Conservation (phyloP, 2,888 invertebrate species). For the Caenorhabditis imperialis region DNA sequence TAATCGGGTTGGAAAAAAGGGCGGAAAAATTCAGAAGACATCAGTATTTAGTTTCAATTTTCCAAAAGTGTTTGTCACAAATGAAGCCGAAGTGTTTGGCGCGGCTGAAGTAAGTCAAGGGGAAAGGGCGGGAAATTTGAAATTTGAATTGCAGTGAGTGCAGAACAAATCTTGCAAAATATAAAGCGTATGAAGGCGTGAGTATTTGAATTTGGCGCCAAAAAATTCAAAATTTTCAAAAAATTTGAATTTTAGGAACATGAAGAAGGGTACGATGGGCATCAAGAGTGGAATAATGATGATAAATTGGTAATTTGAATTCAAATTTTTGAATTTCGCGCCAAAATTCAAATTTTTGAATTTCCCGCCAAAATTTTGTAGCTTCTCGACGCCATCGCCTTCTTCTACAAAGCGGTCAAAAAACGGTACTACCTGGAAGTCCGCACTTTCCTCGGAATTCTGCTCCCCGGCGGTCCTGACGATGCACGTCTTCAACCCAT, state of each 20-base stretch:
- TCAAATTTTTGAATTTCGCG: neutral
- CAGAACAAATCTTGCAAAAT: slow-evolving; percentile 12
- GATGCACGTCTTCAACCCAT: slow-evolving; percentile 23
- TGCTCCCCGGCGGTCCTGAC: slow-evolving; percentile 20
- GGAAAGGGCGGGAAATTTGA: no score
- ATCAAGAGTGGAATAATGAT: slow-evolving; percentile 42
- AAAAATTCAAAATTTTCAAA: slow-evolving; percentile 3
- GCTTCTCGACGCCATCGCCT: slow-evolving; percentile 22
- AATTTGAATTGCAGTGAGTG: no score
- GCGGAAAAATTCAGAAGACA: no score
- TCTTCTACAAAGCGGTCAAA: slow-evolving; percentile 41
- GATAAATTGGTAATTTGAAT: slow-evolving; percentile 14
- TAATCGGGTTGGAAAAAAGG: no score
- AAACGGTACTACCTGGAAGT: slow-evolving; percentile 26
- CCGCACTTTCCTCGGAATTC: slow-evolving; percentile 14
- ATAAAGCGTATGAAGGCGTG: slow-evolving; percentile 10
- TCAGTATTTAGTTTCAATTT: no score
- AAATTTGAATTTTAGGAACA: slow-evolving; percentile 15
- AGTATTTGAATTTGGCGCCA: neutral
- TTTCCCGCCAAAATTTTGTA: slow-evolving; percentile 4
- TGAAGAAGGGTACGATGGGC: slow-evolving; percentile 62
- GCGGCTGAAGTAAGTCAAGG: slow-evolving; percentile 9
- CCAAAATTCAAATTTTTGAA: neutral
- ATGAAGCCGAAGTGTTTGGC: slow-evolving; percentile 4
- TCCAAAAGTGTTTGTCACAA: neutral